A percentile compares a stretch with the other conserved stretches of the same genome.
These are phyloP conservation scores for Myotis daubentonii DNA, from an alignment of 2,797 vertebrate species.

Conservation along the genomic window DNA sequence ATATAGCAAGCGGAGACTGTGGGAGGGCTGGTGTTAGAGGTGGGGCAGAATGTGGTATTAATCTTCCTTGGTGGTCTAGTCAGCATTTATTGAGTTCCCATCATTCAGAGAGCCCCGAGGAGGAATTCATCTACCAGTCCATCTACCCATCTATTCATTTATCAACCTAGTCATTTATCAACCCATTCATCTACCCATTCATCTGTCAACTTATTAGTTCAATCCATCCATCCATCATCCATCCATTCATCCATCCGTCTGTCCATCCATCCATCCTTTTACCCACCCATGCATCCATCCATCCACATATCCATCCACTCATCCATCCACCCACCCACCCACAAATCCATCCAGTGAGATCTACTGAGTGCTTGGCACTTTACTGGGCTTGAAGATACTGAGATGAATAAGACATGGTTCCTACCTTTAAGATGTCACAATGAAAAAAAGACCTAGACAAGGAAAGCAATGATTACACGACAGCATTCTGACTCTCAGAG, in stretches of 20 bases:
- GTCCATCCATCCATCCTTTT: background rate
- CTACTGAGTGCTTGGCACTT: background rate
- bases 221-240: background rate
- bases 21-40: too few species aligned
- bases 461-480: accelerated
- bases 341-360: background rate
- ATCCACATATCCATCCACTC: background rate
- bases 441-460: background rate
- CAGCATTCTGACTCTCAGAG: background rate
- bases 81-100: background rate
- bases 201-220: too few species aligned
- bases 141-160: background rate
- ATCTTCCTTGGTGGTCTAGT: background rate
- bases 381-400: background rate
- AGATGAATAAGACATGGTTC: background rate
- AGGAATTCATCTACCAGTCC: background rate
- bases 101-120: background rate
- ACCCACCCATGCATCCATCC: background rate
- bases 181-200: too few species aligned
- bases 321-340: background rate
- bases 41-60: background rate
- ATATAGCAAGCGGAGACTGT: background rate
- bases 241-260: background rate
- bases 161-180: accelerated
- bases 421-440: background rate